A percentile compares a stretch with the other conserved stretches of the same genome.
Evolutionary conservation across 2,888 invertebrate species (phyloP).

Genomic region (Acrocyrtus sp.): DNA sequence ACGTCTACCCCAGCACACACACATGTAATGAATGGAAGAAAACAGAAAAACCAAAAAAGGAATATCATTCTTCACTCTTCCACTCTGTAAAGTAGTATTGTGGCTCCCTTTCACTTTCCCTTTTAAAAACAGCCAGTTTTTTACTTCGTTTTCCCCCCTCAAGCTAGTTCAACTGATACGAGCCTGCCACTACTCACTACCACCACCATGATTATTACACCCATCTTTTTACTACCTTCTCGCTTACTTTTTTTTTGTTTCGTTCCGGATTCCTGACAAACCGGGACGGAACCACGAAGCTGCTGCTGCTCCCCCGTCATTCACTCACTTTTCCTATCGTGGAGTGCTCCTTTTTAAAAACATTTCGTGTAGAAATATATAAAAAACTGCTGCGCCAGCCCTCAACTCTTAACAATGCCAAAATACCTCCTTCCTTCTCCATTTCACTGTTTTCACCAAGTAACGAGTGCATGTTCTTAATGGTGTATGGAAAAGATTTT

Average conservation of each 20-base stretch:
- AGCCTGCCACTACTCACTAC: too few species aligned
- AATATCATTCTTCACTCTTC: too few species aligned
- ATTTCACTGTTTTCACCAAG: not conserved
- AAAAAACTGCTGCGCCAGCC: too few species aligned
- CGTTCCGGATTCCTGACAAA: slow-evolving; percentile 48
- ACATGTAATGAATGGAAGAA: too few species aligned
- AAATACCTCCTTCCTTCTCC: too few species aligned
- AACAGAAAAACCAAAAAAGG: too few species aligned
- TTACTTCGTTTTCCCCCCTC: not conserved
- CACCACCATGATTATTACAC: slow-evolving; percentile 33
- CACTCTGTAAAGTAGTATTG: too few species aligned
- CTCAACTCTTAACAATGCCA: too few species aligned
- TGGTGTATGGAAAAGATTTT: too few species aligned
- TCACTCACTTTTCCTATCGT: not conserved
- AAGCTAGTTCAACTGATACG: not conserved
- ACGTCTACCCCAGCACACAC: too few species aligned
- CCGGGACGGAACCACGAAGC: slow-evolving; percentile 31
- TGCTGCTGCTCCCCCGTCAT: not conserved
- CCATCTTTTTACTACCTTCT: slow-evolving; percentile 34
- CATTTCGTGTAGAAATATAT: too few species aligned
- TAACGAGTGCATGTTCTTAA: not conserved
- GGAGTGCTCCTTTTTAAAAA: too few species aligned
- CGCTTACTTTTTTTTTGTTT: slow-evolving; percentile 25
- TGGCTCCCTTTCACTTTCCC: slow-evolving; percentile 9
- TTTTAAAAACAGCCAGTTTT: slow-evolving; percentile 2